phyloP scores from a whole-genome alignment of 2,113 vertebrate species.

The Micronycteris hirsuta region DNA sequence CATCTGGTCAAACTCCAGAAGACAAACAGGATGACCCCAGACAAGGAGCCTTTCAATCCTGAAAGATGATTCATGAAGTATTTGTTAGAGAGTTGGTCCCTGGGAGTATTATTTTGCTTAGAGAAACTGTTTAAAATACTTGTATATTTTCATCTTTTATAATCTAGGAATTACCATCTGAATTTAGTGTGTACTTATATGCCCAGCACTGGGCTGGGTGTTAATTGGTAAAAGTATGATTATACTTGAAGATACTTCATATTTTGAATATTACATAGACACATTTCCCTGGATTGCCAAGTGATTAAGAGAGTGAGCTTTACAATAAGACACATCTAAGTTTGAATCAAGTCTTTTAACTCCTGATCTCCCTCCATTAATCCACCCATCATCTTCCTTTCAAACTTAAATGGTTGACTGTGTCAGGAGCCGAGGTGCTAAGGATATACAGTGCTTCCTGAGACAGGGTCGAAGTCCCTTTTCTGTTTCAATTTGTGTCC shows the following conservation, averaged over 20 bases:
- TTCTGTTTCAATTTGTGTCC: background rate
- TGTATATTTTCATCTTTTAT: background rate
- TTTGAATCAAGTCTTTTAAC: background rate
- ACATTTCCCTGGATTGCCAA: background rate
- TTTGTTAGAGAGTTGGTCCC: background rate
- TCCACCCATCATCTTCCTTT: background rate
- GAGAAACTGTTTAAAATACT: constrained; percentile 5
- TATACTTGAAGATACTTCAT: background rate
- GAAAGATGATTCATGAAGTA: background rate
- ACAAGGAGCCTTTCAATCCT: background rate
- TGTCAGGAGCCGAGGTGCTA: background rate
- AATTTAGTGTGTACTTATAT: background rate
- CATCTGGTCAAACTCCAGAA: background rate
- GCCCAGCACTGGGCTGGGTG: background rate
- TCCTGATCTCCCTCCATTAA: background rate
- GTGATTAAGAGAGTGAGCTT: background rate
- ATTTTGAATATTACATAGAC: background rate
- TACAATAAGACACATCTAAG: background rate
- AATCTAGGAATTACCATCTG: background rate
- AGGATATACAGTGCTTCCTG: background rate
- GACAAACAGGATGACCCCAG: background rate
- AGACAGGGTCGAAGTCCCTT: background rate
- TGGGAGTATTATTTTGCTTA: background rate
- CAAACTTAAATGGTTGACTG: background rate
- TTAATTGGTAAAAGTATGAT: background rate